phyloP scores from a whole-genome alignment of 2,113 vertebrate species.

The Delphinus delphis region DNA sequence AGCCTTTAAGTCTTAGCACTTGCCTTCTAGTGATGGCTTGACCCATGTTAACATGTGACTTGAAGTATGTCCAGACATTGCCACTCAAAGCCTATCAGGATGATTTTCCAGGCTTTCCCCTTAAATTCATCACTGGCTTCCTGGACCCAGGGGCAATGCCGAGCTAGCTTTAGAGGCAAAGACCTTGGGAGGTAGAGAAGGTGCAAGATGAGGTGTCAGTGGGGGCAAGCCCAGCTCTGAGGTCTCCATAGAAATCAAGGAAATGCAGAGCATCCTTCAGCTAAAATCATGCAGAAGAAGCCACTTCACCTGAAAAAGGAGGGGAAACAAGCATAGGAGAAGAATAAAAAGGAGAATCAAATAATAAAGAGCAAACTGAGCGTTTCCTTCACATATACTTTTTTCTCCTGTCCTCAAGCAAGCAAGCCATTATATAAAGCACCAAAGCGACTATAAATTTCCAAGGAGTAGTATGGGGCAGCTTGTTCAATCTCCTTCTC shows the following conservation, averaged over 20 bases:
- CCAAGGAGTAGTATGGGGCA: background rate
- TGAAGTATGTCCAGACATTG: slow-evolving; percentile 77
- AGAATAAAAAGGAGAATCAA: slow-evolving; percentile 80
- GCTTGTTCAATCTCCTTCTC: background rate
- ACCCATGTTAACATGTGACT: slow-evolving; percentile 72
- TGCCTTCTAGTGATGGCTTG: slow-evolving; percentile 71
- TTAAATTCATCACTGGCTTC: slow-evolving; percentile 78
- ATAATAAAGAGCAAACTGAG: slow-evolving; percentile 75
- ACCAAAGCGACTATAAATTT: background rate
- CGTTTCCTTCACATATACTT: slow-evolving; percentile 56
- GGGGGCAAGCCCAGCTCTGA: slow-evolving; percentile 75
- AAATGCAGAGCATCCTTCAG: slow-evolving; percentile 81
- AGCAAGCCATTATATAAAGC: background rate
- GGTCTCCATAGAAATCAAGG: slow-evolving; percentile 83
- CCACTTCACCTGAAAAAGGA: slow-evolving; percentile 84
- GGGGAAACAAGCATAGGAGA: slow-evolving; percentile 80
- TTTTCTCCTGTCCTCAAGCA: slow-evolving; percentile 28
- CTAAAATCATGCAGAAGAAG: slow-evolving; percentile 83
- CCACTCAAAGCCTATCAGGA: slow-evolving; percentile 77
- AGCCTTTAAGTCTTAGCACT: slow-evolving; percentile 78
- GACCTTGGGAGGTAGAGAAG: slow-evolving; percentile 76
- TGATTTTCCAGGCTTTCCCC: slow-evolving; percentile 75
- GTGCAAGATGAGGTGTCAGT: slow-evolving; percentile 71
- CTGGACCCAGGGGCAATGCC: slow-evolving; percentile 78
- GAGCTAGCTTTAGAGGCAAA: slow-evolving; percentile 70